Evolutionary conservation across 1,140 invertebrate species (phyloP).

Genomic region (Drosophila auraria): DNA sequence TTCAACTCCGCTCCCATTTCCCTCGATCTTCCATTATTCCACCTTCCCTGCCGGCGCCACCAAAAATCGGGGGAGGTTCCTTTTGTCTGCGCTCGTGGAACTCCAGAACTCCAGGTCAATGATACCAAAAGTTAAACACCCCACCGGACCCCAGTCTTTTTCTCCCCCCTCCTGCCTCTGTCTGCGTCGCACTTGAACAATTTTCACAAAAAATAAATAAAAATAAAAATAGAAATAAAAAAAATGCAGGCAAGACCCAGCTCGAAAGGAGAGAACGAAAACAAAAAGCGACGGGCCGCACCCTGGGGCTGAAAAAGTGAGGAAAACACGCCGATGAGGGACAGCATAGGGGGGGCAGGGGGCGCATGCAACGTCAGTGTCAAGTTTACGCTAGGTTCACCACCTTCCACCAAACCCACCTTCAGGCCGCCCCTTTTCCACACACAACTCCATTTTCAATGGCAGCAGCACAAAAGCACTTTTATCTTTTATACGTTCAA

Average conservation of each 20-base stretch:
- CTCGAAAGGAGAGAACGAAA: constrained; percentile 45
- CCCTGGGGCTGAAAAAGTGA: constrained; percentile 35
- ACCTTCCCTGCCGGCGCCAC: not conserved
- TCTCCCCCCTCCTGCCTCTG: constrained; percentile 10
- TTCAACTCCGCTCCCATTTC: constrained; percentile 18
- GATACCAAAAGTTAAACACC: constrained; percentile 82
- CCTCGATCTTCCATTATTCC: not conserved
- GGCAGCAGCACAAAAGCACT: constrained; percentile 81
- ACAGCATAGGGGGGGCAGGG: not conserved
- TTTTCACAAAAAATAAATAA: constrained; percentile 70
- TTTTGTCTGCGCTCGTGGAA: constrained; percentile 58
- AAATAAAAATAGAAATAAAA: constrained; percentile 18
- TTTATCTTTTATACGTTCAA: constrained; percentile 74
- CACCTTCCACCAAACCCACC: constrained; percentile 1
- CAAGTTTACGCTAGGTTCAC: constrained; percentile 75
- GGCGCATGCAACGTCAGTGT: constrained; percentile 68
- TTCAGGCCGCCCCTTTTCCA: constrained; percentile 1
- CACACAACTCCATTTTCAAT: constrained; percentile 80
- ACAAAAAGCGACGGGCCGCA: constrained; percentile 47
- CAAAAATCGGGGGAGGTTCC: constrained; percentile 29
- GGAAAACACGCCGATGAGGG: not conserved
- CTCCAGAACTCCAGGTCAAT: constrained; percentile 71
- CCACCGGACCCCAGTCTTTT: constrained; percentile 52
- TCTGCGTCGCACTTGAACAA: constrained; percentile 79
- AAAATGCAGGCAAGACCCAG: constrained; percentile 23